A percentile compares a stretch with the other conserved stretches of the same genome.
phyloP scores from a whole-genome alignment of 1,140 invertebrate species.

The Grapholita molesta region DNA sequence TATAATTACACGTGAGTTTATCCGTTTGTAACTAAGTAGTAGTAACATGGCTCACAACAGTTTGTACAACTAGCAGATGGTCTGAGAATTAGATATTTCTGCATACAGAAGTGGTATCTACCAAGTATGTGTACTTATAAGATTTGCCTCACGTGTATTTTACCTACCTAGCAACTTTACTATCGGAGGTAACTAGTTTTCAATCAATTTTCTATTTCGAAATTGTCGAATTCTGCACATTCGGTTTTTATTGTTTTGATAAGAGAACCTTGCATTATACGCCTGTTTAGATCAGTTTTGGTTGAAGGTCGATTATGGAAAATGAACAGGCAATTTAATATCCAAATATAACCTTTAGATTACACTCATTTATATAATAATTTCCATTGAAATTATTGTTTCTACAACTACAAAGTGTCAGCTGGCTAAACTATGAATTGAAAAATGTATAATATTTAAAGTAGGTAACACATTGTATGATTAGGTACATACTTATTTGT shows the following conservation, averaged over 20 bases:
- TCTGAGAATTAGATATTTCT: no score
- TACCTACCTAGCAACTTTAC: background rate
- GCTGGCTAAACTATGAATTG: background rate
- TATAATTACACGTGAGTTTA: no score
- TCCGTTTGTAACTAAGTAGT: no score
- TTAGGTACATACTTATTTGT: no score
- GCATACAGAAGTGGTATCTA: background rate
- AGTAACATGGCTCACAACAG: no score
- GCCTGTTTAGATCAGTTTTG: background rate
- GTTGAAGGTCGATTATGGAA: background rate
- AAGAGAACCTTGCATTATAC: background rate
- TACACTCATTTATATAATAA: background rate
- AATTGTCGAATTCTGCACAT: slow-evolving; percentile 11
- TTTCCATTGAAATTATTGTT: background rate
- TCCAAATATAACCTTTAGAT: background rate
- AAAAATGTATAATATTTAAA: background rate
- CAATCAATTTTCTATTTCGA: slow-evolving; percentile 14
- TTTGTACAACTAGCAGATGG: no score
- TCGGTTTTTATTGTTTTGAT: background rate
- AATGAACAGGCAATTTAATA: background rate
- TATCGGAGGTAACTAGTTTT: background rate
- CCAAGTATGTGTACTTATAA: no score
- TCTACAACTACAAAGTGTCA: background rate
- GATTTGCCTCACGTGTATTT: background rate
- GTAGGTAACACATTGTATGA: no score